These are phyloP conservation scores for Peromyscus attwateri DNA, from an alignment of 2,797 vertebrate species.

Conservation along the genomic window DNA sequence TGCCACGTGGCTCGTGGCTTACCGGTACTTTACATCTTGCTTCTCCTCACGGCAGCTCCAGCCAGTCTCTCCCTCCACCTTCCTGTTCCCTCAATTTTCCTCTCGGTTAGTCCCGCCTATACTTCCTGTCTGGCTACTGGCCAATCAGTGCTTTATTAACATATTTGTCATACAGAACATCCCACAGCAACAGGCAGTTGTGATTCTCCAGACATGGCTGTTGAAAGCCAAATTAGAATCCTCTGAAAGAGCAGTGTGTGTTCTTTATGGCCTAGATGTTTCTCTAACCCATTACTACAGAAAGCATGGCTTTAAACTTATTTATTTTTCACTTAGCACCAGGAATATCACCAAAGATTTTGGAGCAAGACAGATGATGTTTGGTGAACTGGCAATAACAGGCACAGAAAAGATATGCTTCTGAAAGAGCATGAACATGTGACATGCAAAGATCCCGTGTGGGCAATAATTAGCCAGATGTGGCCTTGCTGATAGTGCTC, in stretches of 20 bases:
- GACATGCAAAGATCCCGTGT: constrained; percentile 30
- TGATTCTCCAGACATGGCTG: not conserved
- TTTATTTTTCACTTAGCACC: not conserved
- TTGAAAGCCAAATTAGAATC: too few relatives aligned
- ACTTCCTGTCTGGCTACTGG: too few relatives aligned
- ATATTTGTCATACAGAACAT: too few relatives aligned
- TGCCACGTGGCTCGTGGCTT: too few relatives aligned
- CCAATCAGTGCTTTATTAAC: too few relatives aligned
- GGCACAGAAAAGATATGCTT: not conserved
- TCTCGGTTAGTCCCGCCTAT: too few relatives aligned
- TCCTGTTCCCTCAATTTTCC: too few relatives aligned
- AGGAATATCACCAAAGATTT: not conserved
- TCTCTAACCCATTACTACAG: not conserved
- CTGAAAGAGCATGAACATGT: constrained; percentile 18
- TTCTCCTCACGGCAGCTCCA: too few relatives aligned
- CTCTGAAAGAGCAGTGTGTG: not conserved
- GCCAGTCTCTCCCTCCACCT: too few relatives aligned
- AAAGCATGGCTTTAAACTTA: not conserved
- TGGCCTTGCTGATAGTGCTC: constrained; percentile 5
- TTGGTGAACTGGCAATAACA: not conserved
- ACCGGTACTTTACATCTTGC: too few relatives aligned
- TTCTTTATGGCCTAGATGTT: not conserved
- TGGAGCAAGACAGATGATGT: not conserved
- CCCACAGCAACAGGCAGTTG: too few relatives aligned
- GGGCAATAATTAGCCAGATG: constrained; percentile 73